These are phyloP conservation scores for Aphis craccivora DNA, from an alignment of 1,140 invertebrate genomes.

Conservation along the genomic window DNA sequence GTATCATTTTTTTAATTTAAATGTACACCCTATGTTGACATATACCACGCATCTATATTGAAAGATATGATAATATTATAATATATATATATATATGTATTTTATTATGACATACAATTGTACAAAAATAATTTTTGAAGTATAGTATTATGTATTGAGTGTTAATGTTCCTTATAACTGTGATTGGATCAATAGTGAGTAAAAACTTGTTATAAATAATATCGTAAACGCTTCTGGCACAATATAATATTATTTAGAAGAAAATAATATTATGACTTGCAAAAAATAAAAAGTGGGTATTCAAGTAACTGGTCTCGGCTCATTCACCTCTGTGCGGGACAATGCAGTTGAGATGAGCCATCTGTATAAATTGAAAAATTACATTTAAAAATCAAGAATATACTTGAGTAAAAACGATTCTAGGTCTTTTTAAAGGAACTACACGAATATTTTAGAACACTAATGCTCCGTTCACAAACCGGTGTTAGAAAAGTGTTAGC, in stretches of 20 bases:
- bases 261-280: conserved; percentile 6
- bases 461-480: background rate
- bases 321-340: background rate
- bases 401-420: background rate
- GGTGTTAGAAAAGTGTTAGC: background rate
- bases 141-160: background rate
- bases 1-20: background rate
- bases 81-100: background rate
- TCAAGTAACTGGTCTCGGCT: background rate
- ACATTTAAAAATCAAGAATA: background rate
- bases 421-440: background rate
- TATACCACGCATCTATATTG: background rate
- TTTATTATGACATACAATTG: background rate
- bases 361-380: background rate
- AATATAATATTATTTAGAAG: background rate
- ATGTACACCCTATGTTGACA: background rate
- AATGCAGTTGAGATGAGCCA: background rate
- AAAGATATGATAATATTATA: background rate
- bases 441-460: background rate
- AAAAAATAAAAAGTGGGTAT: background rate
- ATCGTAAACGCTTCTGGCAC: background rate
- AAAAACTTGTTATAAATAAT: background rate
- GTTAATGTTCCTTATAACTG: background rate
- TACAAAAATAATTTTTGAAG: background rate
- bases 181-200: background rate